These are phyloP conservation scores for Trididemnum nubilum DNA, from an alignment of 23 tunicate species.

Conservation along the genomic window DNA sequence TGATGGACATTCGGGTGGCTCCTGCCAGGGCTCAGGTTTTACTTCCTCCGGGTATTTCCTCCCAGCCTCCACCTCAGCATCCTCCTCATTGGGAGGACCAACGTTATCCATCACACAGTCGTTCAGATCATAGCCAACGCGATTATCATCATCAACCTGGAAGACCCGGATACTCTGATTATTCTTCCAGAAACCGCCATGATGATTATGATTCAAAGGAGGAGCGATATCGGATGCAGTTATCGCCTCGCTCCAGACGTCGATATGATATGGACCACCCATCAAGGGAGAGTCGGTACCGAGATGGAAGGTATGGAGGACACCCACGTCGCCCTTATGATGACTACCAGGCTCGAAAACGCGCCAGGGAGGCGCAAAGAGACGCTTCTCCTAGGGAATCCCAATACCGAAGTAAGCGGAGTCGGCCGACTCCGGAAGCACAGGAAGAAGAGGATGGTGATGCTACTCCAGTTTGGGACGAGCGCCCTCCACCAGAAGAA, in stretches of 20 bases:
- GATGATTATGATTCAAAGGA: neutral
- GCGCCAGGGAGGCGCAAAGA: neutral
- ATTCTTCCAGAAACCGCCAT: neutral
- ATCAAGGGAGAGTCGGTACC: slow-evolving; percentile 5
- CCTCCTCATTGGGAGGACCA: neutral
- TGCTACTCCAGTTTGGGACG: slow-evolving; percentile 92
- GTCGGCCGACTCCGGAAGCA: slow-evolving; percentile 9
- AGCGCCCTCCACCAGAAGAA: slow-evolving; percentile 64
- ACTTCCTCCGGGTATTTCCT: neutral
- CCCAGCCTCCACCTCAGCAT: neutral
- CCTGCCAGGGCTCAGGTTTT: too few relatives aligned
- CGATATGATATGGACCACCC: slow-evolving; percentile 15
- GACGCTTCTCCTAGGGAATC: slow-evolving; percentile 13
- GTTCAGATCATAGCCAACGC: neutral
- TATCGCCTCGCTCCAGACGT: slow-evolving; percentile 25
- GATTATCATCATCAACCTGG: neutral
- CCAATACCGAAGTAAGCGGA: neutral
- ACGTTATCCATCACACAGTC: neutral
- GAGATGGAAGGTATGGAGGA: neutral
- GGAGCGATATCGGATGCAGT: slow-evolving; percentile 21
- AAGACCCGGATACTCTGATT: neutral
- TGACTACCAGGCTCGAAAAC: slow-evolving; percentile 8
- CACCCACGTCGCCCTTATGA: slow-evolving; percentile 22
- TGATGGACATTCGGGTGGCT: neutral
- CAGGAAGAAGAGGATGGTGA: slow-evolving; percentile 74